Base-by-base conservation (phyloP, 2,888 invertebrate genomes). In the Ectemnius lituratus region DNA sequence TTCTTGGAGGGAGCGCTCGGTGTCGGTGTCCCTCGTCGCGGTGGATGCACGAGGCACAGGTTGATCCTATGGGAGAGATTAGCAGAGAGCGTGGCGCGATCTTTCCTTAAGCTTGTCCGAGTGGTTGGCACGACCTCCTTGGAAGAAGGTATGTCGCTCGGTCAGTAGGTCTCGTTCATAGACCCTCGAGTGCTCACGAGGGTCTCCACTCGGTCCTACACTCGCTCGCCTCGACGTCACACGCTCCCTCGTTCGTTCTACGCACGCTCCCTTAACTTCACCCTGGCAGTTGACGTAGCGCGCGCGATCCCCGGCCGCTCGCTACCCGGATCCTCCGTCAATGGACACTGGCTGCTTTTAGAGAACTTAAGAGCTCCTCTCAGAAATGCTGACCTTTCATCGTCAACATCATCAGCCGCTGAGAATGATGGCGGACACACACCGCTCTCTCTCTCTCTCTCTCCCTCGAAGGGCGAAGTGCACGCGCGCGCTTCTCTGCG, bases 131-230 rank as follows among this genome's bases (percentile, higher is more conserved):
- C 52, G 52, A 52, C 52, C 37, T 47, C 2, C 23, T 16, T 16
- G 14, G 11, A 20, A 11, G 45, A 28, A 52, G 46, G 5, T 62
- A 67, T 76, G 81, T 81, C 76, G 81, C 78, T 83, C 78, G 83
- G 83, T 83, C 83, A 83, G 79, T 82, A 74, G 82, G 82, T 82
- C 83, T 82, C 82, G 82, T 82, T 81, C 82, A 76, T 69, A 77
- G 71, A 73, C 70, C 27, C 23, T 46, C 27, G 5, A 62, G 62
- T n/a, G n/a, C 66, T 64, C 57, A 46, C 28, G 62, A 62, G 59
- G 70, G 70, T 62, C 65, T 58, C 75, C 62, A 70, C 75, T 62
- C 63, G 63, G 37, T 70, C 75, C 45, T 75, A 74, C 75, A 74
- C 70, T 75, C 71, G 68, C 14, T 76, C 16, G 52, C 14, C 16